These are phyloP conservation scores for Promerops cafer DNA, from an alignment of 2,113 vertebrate species.

Conservation along the genomic window DNA sequence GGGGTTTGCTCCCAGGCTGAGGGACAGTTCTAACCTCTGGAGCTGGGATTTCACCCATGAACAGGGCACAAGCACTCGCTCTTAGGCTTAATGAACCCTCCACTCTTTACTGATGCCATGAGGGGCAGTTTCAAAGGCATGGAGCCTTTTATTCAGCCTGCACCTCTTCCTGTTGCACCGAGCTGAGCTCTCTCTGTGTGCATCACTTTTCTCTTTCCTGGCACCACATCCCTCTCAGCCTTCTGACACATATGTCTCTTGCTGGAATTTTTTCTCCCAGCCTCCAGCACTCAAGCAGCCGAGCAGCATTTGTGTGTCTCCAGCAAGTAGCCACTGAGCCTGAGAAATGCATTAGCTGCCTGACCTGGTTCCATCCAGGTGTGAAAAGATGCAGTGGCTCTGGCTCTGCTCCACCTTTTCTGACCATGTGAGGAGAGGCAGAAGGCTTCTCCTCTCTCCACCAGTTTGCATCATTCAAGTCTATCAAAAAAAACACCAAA, in stretches of 20 bases:
- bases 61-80: fast-evolving
- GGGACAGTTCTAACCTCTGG: background rate
- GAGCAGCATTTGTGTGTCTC: constrained; percentile 23
- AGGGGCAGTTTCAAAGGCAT: background rate
- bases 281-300: constrained; percentile 34
- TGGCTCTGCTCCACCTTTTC: constrained; percentile 47
- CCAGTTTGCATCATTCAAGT: constrained; percentile 1
- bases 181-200: background rate
- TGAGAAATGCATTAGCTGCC: constrained; percentile 60
- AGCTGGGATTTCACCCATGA: background rate
- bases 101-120: background rate
- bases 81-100: background rate
- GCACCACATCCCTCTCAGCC: background rate
- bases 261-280: constrained; percentile 29
- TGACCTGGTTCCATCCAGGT: constrained; percentile 75
- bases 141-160: background rate
- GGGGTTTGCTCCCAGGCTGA: background rate
- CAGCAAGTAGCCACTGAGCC: constrained; percentile 58
- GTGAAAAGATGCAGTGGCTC: constrained; percentile 64
- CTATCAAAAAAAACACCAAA: background rate
- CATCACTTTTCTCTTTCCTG: background rate
- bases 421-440: constrained; percentile 42
- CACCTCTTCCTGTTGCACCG: background rate
- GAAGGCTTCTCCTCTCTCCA: constrained; percentile 27
- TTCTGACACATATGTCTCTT: background rate